Evolutionary conservation across 1,140 invertebrate species (phyloP), one percentile per base, ranked within the genome.

Genomic region (Phocides pigmalion): DNA sequence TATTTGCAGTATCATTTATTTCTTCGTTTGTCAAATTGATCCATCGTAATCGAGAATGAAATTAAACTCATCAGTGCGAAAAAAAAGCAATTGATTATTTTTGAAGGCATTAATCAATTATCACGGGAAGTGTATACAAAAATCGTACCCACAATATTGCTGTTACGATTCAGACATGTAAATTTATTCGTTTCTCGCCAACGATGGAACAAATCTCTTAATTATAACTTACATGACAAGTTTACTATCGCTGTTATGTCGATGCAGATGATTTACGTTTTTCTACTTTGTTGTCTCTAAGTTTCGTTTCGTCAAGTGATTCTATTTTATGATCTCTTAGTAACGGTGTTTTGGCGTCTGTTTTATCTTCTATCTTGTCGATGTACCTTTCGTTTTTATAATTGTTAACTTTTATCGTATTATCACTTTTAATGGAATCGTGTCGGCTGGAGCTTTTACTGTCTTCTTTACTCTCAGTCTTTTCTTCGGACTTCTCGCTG

Each of bases 221-320:
- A 3, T 32, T 1, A 12, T 15, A 50, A 35, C 35, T 39, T 39
- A 39, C 35, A 39, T 39, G 35, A 12, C 5, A 50, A 50, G 14
- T 32, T 9, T 12, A 22, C 19, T 6, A 1, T 69, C 59, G 47
- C 41, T 67, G 65, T 76, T 87, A 91, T 80, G 89, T 91, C 14
- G 89, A 91, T 71, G 87, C 87, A 17, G 89, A 91, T 59, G 89
- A 91, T 76, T 91, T 91, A 39, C 89, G 68, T 66, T 90, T 91
- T 62, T 91, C 87, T 51, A 82, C 64, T 74, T 90, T 91, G 47
- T 72, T 84, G 20, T 91, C 89, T 22, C 84, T 76, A 20, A 87
- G 61, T 76, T 90, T 91, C 4, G 78, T 90, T 72, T 91, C 89
- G 50, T 91, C 89, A 5, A 91, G 79, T 20, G 89, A 91, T 79